phyloP scores from a whole-genome alignment of 2,113 vertebrate species.

The Dermatemys mawii region DNA sequence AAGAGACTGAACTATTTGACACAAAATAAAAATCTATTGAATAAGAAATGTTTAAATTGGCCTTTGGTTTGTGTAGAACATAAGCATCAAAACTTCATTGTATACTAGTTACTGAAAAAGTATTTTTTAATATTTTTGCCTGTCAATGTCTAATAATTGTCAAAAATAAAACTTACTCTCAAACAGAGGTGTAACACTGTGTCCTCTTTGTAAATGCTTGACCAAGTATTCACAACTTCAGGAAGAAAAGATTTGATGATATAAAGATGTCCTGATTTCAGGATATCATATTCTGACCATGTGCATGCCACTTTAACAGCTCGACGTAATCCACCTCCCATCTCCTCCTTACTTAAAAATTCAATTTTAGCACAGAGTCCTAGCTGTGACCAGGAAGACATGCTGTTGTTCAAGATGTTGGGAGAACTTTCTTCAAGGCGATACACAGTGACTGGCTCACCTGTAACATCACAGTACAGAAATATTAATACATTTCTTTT shows the following conservation, averaged over 20 bases:
- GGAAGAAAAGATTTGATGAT: conserved; percentile 99
- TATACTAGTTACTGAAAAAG: rapidly evolving
- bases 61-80: background rate
- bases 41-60: background rate
- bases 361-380: conserved; percentile 98
- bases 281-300: conserved; percentile 96
- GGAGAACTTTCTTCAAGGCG: conserved; percentile 97
- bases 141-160: background rate
- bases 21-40: background rate
- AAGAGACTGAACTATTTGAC: background rate
- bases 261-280: conserved; percentile 95
- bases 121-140: background rate
- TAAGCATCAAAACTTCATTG: background rate
- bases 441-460: conserved; percentile 97
- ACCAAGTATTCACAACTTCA: conserved; percentile 96
- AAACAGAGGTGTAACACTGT: conserved; percentile 98
- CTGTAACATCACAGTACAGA: conserved; percentile 65
- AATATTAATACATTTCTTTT: background rate
- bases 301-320: conserved; percentile 98
- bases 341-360: conserved; percentile 98
- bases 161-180: conserved; percentile 84
- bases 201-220: conserved; percentile 96
- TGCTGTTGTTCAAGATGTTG: conserved; percentile 97
- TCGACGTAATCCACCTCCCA: conserved; percentile 94
- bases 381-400: conserved; percentile 98